Evolutionary conservation across 2,113 vertebrate species (phyloP).

Genomic region (Zosterops japonicus): DNA sequence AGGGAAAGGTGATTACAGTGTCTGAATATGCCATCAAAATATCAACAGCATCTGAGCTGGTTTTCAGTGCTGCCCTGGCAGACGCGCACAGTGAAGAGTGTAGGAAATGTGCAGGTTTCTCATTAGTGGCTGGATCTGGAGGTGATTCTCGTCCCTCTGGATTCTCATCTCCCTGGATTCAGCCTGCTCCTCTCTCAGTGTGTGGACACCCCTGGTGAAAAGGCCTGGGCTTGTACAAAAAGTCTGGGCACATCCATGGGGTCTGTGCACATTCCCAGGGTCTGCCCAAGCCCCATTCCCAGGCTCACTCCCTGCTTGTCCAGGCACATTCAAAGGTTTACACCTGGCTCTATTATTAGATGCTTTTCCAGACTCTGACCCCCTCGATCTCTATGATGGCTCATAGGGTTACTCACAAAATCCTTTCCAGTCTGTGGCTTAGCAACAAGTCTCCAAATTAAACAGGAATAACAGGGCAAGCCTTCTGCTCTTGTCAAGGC

Average conservation of each 20-base stretch:
- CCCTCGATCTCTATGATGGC: fast-evolving
- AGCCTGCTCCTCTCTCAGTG: neutral
- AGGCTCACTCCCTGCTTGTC: neutral
- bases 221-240: neutral
- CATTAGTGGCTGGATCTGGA: neutral
- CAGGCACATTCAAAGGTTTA: neutral
- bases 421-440: neutral
- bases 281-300: neutral
- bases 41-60: neutral
- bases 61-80: neutral
- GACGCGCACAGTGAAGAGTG: neutral
- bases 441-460: neutral
- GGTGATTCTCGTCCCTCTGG: neutral
- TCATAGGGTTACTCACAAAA: neutral
- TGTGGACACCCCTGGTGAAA: neutral
- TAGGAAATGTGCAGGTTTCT: neutral
- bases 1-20: neutral
- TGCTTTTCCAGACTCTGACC: neutral
- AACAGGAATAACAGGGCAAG: neutral
- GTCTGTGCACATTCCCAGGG: fast-evolving
- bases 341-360: neutral
- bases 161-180: neutral
- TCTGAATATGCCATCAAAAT: neutral
- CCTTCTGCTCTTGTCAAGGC: neutral
- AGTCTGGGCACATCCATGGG: neutral